Evolutionary conservation across 2,888 invertebrate species (phyloP).

Genomic region (Eugnorisma glareosa): DNA sequence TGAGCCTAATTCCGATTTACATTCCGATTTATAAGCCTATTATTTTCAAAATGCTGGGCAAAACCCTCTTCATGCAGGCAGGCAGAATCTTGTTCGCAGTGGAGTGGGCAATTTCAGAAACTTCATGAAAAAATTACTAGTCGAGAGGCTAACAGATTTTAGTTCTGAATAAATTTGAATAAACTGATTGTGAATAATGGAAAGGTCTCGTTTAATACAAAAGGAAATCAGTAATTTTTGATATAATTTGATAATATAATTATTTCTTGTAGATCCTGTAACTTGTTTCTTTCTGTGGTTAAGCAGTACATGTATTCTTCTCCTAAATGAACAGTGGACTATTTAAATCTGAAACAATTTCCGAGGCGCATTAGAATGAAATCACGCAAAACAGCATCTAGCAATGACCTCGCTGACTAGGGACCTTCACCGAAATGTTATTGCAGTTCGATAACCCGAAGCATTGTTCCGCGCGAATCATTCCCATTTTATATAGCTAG

Average conservation of each 20-base stretch:
- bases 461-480: conserved; percentile 86
- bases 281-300: not conserved
- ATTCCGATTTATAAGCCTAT: not conserved
- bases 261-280: too few species aligned
- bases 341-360: conserved; percentile 43
- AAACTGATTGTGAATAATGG: too few species aligned
- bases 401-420: conserved; percentile 82
- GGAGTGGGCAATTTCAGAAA: not conserved
- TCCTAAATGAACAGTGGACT: conserved; percentile 39
- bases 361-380: conserved; percentile 56
- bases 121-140: not conserved
- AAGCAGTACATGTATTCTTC: not conserved
- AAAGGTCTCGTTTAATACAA: not conserved
- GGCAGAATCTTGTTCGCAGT: too few species aligned
- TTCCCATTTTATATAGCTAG: conserved; percentile 83
- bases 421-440: conserved; percentile 89
- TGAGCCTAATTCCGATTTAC: not conserved
- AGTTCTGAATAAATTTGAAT: not conserved
- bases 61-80: not conserved
- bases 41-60: not conserved
- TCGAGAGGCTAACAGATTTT: not conserved
- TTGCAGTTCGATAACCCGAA: conserved; percentile 84
- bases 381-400: conserved; percentile 73
- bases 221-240: not conserved
- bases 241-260: not conserved